Conservation (phyloP, 2,888 invertebrate genomes). For the Napeogenes inachia region DNA sequence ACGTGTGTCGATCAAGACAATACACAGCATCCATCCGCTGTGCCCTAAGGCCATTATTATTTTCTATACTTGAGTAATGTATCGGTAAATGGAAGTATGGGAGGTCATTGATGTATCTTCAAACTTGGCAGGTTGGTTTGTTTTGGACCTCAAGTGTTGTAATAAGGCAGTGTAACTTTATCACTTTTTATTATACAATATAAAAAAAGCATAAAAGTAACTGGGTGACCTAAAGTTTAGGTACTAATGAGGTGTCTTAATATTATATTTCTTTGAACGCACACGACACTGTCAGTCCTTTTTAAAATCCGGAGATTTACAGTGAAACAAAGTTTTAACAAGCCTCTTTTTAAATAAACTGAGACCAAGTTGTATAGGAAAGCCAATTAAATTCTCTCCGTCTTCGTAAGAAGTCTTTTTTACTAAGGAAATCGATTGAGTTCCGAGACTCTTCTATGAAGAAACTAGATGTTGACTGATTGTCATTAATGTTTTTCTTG, state of each 20-base stretch:
- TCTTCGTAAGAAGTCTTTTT: neutral
- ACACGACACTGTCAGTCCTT: neutral
- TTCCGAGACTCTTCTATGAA: neutral
- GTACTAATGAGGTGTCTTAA: neutral
- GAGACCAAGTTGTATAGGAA: neutral
- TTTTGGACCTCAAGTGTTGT: too few species aligned
- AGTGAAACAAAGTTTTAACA: conserved; percentile 7
- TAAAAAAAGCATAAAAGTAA: neutral
- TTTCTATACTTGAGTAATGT: conserved; percentile 13
- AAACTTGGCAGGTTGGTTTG: too few species aligned
- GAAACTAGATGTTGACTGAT: neutral
- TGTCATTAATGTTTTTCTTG: too few species aligned
- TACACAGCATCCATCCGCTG: conserved; percentile 27
- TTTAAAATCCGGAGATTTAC: conserved; percentile 2
- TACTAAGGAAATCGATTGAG: conserved; percentile 7
- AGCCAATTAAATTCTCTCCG: conserved; percentile 4
- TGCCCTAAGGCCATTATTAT: conserved; percentile 28
- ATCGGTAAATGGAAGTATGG: neutral
- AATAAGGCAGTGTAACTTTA: too few species aligned
- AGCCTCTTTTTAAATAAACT: conserved; percentile 7
- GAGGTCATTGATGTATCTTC: neutral
- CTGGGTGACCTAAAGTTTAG: neutral
- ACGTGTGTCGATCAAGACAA: conserved; percentile 21
- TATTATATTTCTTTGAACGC: neutral
- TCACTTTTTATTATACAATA: neutral